Conservation (phyloP, 2,797 vertebrate genomes). For the Anguilla anguilla region DNA sequence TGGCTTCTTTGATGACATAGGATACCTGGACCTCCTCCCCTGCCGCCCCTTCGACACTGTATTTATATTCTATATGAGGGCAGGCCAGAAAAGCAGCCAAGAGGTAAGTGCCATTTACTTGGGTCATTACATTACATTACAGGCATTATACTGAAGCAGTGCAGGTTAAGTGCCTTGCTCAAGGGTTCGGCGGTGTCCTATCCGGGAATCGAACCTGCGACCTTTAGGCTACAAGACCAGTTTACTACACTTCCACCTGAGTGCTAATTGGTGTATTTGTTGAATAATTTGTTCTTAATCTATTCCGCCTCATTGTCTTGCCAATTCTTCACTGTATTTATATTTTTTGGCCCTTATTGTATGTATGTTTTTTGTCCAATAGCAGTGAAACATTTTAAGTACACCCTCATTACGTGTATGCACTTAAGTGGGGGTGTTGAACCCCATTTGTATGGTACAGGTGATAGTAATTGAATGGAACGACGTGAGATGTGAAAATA, state of each 20-base stretch:
- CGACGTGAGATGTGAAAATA: neutral
- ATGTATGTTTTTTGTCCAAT: neutral
- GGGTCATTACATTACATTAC: neutral
- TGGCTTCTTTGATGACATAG: slow-evolving; percentile 87
- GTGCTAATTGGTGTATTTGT: neutral
- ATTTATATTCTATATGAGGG: slow-evolving; percentile 90
- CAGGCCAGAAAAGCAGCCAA: slow-evolving; percentile 86
- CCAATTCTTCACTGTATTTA: neutral
- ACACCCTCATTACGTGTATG: neutral
- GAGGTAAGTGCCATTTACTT: slow-evolving; percentile 73
- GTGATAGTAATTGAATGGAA: neutral
- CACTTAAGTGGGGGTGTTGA: neutral
- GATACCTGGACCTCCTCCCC: slow-evolving; percentile 83
- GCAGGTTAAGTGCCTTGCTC: too few relatives aligned
- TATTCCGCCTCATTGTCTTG: neutral
- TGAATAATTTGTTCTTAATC: neutral
- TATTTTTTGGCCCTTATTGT: neutral
- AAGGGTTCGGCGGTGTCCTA: too few relatives aligned
- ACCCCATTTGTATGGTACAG: neutral
- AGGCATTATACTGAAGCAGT: too few relatives aligned
- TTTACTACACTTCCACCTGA: neutral
- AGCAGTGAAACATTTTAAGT: neutral
- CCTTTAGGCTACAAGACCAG: too few relatives aligned
- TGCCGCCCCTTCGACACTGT: slow-evolving; percentile 86
- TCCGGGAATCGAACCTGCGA: too few relatives aligned